phyloP scores from a whole-genome alignment of 2,797 vertebrate species.

The Pitangus sulphuratus region DNA sequence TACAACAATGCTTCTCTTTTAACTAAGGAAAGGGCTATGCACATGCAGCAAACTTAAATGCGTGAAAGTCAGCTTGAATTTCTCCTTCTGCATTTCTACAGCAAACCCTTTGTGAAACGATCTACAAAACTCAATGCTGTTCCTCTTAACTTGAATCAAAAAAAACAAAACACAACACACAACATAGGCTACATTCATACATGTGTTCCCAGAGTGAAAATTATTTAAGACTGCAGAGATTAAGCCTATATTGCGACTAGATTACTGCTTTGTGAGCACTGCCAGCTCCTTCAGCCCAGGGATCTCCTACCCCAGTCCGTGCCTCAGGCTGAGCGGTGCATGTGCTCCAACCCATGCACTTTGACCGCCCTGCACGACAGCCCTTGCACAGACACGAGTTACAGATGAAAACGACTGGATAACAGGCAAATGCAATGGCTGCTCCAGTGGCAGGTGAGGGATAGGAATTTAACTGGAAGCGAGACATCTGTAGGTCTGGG shows the following conservation, averaged over 20 bases:
- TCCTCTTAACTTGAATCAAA: background rate
- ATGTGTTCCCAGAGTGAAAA: background rate
- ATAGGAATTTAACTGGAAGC: background rate
- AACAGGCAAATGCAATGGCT: background rate
- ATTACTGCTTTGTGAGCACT: background rate
- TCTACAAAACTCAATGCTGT: background rate
- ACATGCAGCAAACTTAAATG: background rate
- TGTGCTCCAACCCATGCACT: background rate
- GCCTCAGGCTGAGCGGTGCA: background rate
- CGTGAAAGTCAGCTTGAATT: background rate
- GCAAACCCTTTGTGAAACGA: background rate
- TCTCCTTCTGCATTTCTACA: background rate
- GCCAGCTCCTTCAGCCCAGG: background rate
- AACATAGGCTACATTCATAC: background rate
- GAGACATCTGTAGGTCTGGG: background rate
- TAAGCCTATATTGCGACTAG: background rate
- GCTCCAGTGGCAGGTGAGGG: background rate
- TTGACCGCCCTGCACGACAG: background rate
- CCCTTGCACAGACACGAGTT: background rate
- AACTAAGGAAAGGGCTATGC: background rate
- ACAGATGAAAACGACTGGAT: background rate
- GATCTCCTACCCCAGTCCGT: rapidly evolving
- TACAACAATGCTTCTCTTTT: background rate
- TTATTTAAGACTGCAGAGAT: background rate
- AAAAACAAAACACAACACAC: background rate